Evolutionary conservation across 23 tunicate genomes (phyloP), one percentile per base, ranked within the genome.

Genomic region (Phallusia fumigata): DNA sequence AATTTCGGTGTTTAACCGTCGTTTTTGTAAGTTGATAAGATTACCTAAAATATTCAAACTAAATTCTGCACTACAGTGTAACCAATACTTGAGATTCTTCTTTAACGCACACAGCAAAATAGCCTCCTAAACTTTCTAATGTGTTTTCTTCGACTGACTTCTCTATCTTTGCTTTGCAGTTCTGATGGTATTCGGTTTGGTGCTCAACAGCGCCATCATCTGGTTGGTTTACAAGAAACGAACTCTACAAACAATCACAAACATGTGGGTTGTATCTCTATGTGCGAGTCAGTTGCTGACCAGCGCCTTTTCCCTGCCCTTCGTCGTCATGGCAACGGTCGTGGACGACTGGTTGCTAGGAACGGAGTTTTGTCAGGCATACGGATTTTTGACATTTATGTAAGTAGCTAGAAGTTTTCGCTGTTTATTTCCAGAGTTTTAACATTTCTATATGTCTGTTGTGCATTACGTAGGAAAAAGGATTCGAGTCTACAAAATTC

Each of bases 191-290:
- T 65, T 87, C 30, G 97, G 97, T 40, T 24, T 52, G 35, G 30
- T 87, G 22, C 51, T 84, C 64, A 92, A 92, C 64, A 64, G 81
- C 73, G 75, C 82, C 40, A 81, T 87, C 74, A 80, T 92, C 31
- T 92, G 87, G 88, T 50, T 92, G 58, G 86, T 92, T 13, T 79
- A 80, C 64, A 81, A 35, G 32, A 80, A 92, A 30, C 83, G 84
- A 33, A 69, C 87, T 24, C 79, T 92, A 72, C 91, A 84, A 73
- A 92, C 84, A 5, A 74, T 87, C 51, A 87, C 88, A 30, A 83
- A 92, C 47, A 64, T 92, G 91, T 92, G 97, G 97, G 97, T 92
- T 3, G 81, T 72, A 0, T 92, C 97, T 8, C 83, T 92, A 44
- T 92, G 97, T 73, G 31, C 73, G 30, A 82, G 86, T 53, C 97